Evolutionary conservation across 2,797 vertebrate species (phyloP).

Genomic region (Cryptoprocta ferox): DNA sequence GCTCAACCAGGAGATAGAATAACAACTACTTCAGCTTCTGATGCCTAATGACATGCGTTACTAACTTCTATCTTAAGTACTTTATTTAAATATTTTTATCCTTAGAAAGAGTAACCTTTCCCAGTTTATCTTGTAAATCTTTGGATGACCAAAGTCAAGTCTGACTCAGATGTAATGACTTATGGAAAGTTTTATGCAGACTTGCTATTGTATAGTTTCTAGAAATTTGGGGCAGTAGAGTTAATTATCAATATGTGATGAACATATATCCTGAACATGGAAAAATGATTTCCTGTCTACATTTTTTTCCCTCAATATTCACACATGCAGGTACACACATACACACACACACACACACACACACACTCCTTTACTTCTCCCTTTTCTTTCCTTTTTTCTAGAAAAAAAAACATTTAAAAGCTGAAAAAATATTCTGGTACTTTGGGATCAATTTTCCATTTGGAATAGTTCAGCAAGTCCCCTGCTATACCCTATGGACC

Average conservation of each 20-base stretch:
- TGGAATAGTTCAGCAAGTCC: constrained; percentile 62
- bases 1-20: too few relatives aligned
- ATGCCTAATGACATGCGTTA: not conserved
- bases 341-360: not conserved
- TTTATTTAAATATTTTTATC: not conserved
- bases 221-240: not conserved
- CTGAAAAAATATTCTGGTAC: not conserved
- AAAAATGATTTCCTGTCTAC: not conserved
- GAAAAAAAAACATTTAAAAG: not conserved
- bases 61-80: not conserved
- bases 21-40: not conserved
- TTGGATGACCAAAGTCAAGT: not conserved
- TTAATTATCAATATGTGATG: not conserved
- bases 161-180: not conserved
- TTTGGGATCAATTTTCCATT: constrained; percentile 53
- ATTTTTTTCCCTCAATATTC: not conserved
- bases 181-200: not conserved
- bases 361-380: not conserved
- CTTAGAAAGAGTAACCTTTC: not conserved
- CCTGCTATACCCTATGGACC: not conserved
- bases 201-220: not conserved
- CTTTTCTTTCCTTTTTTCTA: constrained; percentile 2
- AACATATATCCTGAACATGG: not conserved
- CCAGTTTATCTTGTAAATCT: not conserved
- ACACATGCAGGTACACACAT: too few relatives aligned